Base-by-base conservation (phyloP, 2,113 vertebrate species). In the Salvelinus fontinalis region DNA sequence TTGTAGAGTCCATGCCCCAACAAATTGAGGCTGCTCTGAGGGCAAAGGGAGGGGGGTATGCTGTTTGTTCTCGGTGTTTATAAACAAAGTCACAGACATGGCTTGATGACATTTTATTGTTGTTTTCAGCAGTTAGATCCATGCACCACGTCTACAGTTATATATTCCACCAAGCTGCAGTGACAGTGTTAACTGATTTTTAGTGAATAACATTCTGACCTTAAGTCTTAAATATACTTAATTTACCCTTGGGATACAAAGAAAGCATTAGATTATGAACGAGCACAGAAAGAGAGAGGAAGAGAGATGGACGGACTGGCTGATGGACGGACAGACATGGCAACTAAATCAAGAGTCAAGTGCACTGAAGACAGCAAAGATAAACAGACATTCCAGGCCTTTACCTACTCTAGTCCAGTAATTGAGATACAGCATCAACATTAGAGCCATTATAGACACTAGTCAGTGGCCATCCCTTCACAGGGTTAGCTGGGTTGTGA, bases 101-200 rank as follows among this genome's bases (percentile, higher is more conserved):
- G 73, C 82, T 89, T 78, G 79, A 93, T 89, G 81, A 90, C 65
- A 67, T 88, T 91, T 86, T 93, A 91, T 93, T 93, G 85, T 89
- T 92, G 34, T 73, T 87, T 84, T 89, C 93, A 95, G 94, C 95
- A 93, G 93, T 92, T 89, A 91, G 65, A 81, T 91, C 93, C 93
- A 95, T 95, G 93, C 93, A 93, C 93, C 93, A 87, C 83, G 88
- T 94, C 85, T 91, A 93, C 92, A 94, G 89, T 86, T 87, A 88
- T 90, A 91, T 91, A 90, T 89, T 89, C 89, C 89, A 93, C 86
- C 87, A 94, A 95, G 86, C 89, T 90, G 90, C 86, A 88, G 89
- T 88, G 85, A 88, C 87, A 87, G 81, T 86, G 80, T 86, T 81
- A 73, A 80, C 75, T 88, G 85, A 86, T 76, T 89, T 81, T 69